Conservation (phyloP, 2,113 vertebrate species). For the Alexandromys fortis region DNA sequence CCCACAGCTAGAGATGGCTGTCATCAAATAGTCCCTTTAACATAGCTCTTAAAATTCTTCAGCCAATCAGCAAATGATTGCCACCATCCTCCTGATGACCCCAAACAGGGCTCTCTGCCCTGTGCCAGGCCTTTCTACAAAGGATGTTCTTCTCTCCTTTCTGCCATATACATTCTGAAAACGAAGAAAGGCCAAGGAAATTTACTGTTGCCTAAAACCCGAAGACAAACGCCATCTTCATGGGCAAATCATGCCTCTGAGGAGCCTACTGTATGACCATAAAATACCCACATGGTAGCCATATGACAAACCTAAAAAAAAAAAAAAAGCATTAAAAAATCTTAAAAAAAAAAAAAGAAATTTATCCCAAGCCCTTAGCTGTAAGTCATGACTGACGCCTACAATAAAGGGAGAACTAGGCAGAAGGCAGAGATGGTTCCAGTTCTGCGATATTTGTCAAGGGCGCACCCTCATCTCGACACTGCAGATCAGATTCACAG, state of each 20-base stretch:
- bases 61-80: background rate
- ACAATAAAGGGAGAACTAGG: constrained; percentile 5
- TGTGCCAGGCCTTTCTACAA: constrained; percentile 48
- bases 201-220: constrained; percentile 53
- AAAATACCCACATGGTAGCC: constrained; percentile 59
- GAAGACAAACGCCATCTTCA: constrained; percentile 68
- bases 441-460: background rate
- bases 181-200: constrained; percentile 70
- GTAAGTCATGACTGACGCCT: background rate
- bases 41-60: background rate
- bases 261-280: constrained; percentile 60
- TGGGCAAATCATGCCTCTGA: constrained; percentile 57
- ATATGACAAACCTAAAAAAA: constrained; percentile 42
- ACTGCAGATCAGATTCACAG: background rate
- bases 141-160: constrained; percentile 46
- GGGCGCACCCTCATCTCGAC: background rate
- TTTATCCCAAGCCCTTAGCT: constrained; percentile 55
- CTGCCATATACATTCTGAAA: constrained; percentile 71
- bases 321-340: constrained; percentile 56
- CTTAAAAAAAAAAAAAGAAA: background rate
- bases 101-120: background rate
- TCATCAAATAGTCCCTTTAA: background rate
- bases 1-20: accelerated
- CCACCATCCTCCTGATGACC: background rate
- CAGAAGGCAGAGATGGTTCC: constrained; percentile 27